Evolutionary conservation across 2,113 vertebrate species (phyloP).

Genomic region (Callaeas wilsoni): DNA sequence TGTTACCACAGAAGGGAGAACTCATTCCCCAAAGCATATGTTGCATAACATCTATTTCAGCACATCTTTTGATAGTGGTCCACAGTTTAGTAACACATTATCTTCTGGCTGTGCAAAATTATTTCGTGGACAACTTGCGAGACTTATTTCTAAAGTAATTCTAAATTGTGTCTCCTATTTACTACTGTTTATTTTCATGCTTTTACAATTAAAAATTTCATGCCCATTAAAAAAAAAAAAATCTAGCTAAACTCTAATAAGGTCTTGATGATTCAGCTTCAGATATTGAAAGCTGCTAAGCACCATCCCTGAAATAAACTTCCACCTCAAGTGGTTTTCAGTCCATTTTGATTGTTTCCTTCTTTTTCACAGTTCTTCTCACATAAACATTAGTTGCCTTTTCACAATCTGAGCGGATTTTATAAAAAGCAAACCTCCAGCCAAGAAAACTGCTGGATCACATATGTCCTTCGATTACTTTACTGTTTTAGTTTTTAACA

Average conservation of each 20-base stretch:
- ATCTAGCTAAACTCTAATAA: neutral
- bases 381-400: neutral
- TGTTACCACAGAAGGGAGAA: neutral
- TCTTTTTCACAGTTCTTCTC: neutral
- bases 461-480: neutral
- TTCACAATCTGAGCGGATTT: neutral
- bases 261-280: neutral
- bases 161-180: neutral
- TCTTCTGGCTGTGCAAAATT: neutral
- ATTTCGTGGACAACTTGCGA: neutral
- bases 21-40: neutral
- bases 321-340: neutral
- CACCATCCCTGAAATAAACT: neutral
- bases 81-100: neutral
- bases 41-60: neutral
- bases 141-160: neutral
- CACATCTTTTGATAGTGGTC: neutral
- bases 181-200: neutral
- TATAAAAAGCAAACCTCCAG: neutral
- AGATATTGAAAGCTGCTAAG: neutral
- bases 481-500: neutral
- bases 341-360: neutral
- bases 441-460: neutral
- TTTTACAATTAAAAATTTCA: neutral
- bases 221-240: neutral